These are phyloP conservation scores for Euschistus heros DNA, from an alignment of 1,140 invertebrate species.

Conservation along the genomic window DNA sequence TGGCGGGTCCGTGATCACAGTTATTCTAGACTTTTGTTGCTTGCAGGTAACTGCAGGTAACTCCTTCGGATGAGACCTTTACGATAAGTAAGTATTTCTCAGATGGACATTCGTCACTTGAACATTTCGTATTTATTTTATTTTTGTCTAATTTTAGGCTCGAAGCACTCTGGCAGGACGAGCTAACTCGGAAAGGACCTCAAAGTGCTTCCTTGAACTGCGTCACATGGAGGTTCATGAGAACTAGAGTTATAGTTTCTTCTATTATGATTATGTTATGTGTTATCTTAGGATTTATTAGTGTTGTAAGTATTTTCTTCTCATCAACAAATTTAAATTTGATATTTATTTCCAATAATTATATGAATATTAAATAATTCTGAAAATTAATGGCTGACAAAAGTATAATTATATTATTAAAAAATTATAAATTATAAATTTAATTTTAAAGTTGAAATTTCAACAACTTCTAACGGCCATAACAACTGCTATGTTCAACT, in stretches of 20 bases:
- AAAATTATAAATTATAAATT: neutral
- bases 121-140: neutral
- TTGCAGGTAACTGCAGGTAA: neutral
- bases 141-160: slow-evolving; percentile 33
- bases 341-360: neutral
- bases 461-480: too few species aligned
- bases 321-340: neutral
- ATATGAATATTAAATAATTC: neutral
- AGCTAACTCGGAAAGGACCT: slow-evolving; percentile 35
- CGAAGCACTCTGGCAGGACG: slow-evolving; percentile 42
- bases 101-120: neutral
- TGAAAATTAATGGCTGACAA: neutral
- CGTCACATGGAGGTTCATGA: slow-evolving; percentile 45
- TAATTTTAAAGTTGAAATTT: too few species aligned
- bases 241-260: slow-evolving; percentile 42
- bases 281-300: slow-evolving; percentile 48
- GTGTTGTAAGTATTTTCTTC: slow-evolving; percentile 41
- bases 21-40: neutral
- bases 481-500: too few species aligned
- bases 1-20: neutral
- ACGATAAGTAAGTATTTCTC: slow-evolving; percentile 23
- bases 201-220: slow-evolving; percentile 40
- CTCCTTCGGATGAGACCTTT: neutral
- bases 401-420: neutral
- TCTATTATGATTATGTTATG: slow-evolving; percentile 42